These are phyloP conservation scores for Synanthedon myopaeformis DNA, from an alignment of 2,888 invertebrate genomes.

Conservation along the genomic window DNA sequence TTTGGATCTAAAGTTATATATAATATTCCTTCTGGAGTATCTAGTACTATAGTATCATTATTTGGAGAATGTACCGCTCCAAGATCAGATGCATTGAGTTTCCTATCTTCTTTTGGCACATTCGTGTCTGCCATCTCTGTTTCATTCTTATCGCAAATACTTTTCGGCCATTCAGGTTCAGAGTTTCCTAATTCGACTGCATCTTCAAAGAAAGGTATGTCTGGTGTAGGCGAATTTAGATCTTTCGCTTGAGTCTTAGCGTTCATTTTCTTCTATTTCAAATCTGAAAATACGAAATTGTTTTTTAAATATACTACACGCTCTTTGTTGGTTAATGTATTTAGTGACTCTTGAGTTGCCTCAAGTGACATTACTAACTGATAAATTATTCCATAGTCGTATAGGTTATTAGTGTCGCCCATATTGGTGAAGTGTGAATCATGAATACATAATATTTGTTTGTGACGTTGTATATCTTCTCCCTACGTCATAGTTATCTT, in stretches of 20 bases:
- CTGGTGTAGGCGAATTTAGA: conserved; percentile 34
- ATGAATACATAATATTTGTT: neutral
- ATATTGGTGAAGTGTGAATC: conserved; percentile 4
- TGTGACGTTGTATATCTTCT: too few relatives aligned
- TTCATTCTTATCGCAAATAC: conserved; percentile 25
- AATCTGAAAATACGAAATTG: neutral
- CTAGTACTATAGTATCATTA: conserved; percentile 57
- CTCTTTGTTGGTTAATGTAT: neutral
- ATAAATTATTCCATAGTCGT: neutral
- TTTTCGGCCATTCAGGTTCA: conserved; percentile 29
- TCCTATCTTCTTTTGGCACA: conserved; percentile 9
- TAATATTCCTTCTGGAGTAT: conserved; percentile 58
- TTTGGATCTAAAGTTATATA: conserved; percentile 56
- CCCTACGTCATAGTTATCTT: too few relatives aligned
- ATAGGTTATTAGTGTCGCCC: conserved; percentile 3
- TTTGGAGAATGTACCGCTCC: conserved; percentile 47
- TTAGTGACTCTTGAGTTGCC: neutral
- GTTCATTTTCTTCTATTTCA: neutral
- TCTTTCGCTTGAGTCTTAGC: conserved; percentile 24
- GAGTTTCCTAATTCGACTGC: conserved; percentile 28
- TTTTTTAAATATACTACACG: neutral
- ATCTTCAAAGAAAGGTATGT: conserved; percentile 46
- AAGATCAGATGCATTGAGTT: conserved; percentile 44
- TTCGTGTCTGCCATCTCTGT: conserved; percentile 12
- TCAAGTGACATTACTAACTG: neutral